Conservation (phyloP, 2,797 vertebrate genomes). For the Zalophus californianus region DNA sequence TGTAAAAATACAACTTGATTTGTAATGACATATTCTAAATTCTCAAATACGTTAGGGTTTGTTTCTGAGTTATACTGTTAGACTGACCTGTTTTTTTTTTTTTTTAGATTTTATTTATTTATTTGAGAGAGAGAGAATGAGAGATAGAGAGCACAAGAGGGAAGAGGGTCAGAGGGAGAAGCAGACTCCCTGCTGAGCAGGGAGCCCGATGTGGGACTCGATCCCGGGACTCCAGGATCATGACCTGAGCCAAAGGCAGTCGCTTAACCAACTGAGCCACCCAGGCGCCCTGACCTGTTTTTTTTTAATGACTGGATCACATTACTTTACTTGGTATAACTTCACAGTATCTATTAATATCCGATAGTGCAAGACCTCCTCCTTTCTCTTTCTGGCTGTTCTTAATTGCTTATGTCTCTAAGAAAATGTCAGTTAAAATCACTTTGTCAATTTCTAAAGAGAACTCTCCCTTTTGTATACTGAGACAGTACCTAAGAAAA, state of each 20-base stretch:
- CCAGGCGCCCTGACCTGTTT: too few relatives aligned
- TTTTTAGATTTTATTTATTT: not conserved
- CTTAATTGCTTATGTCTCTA: not conserved
- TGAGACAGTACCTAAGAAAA: not conserved
- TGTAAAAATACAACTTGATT: not conserved
- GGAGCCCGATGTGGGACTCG: too few relatives aligned
- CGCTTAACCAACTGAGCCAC: too few relatives aligned
- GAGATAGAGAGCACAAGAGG: too few relatives aligned
- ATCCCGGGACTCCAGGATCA: too few relatives aligned
- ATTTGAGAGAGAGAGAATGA: too few relatives aligned
- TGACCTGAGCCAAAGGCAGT: too few relatives aligned
- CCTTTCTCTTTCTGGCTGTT: not conserved
- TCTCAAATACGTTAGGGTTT: not conserved
- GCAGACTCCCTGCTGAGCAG: too few relatives aligned
- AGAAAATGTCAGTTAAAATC: not conserved
- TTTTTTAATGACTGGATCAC: not conserved
- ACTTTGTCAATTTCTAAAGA: not conserved
- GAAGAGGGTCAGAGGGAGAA: too few relatives aligned
- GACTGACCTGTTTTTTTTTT: not conserved
- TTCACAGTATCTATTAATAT: not conserved
- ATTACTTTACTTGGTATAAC: not conserved
- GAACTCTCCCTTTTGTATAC: not conserved
- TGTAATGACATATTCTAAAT: conserved; percentile 15
- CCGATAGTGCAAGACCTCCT: not conserved
- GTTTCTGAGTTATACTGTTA: not conserved